Evolutionary conservation across 2,113 vertebrate genomes (phyloP), one percentile per base, ranked within the genome.

Genomic region (Heliornis fulica): DNA sequence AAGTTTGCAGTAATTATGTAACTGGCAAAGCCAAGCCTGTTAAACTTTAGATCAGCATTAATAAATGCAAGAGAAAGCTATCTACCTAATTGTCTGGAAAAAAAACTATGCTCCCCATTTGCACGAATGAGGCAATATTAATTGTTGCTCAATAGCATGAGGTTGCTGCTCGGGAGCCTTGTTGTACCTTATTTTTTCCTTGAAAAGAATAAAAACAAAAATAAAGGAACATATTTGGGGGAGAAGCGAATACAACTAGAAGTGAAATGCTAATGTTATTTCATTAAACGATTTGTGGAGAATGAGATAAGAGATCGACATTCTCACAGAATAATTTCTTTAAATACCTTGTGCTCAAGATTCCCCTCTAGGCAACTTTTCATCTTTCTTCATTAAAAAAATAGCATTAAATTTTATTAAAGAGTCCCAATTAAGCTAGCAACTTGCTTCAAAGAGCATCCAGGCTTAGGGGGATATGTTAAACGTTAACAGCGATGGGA

Each of bases 261-360:
- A 97, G 81, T 97, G 80, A 98, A 97, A 97, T 94, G 95, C 80
- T 97, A 97, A 97, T 97, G 94, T 96, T 95, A 91, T 97, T 98
- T 97, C 97, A 94, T 95, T 97, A 97, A 97, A 96, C 96, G 94
- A 97, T 97, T 97, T 97, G 95, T 96, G 78, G 61, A 96, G 90
- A 95, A 89, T 71, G 95, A 97, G 95, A 97, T 93, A 97, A 92
- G 81, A 93, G 85, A 98, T 97, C 71, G 10, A 93, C 86, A 96
- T 95, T 94, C 92, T 95, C 94, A 94, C 96, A 97, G 96, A 97
- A 97, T 94, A 96, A 97, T 98, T 97, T 97, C 85, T 96, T 97
- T 96, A 97, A 98, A 97, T 97, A 97, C 93, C 89, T 98, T 96
- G 81, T 89, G 78, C 88, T 97, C 53, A 34, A 89, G 93, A 96